A percentile compares a stretch with the other conserved stretches of the same genome.
Conservation (phyloP, 2,113 vertebrate genomes). For the Entelurus aequoreus region DNA sequence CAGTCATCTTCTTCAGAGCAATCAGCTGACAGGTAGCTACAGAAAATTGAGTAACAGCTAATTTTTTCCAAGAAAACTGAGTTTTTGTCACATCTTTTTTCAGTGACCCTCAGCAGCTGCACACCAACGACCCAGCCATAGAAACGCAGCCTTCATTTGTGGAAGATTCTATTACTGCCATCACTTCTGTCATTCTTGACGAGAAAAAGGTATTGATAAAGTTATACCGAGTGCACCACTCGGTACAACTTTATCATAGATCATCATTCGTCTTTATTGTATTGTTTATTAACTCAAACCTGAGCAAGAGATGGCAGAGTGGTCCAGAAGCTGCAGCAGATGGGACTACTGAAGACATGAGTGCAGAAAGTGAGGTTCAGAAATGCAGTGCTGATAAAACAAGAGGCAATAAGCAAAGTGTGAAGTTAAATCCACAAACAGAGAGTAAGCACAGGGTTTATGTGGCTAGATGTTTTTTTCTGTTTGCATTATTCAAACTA, state of each 20-base stretch:
- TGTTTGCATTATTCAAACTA: background rate
- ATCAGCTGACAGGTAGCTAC: slow-evolving; percentile 41
- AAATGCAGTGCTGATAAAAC: slow-evolving; percentile 19
- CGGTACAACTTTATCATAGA: background rate
- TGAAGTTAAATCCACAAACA: slow-evolving; percentile 10
- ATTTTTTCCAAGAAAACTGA: background rate
- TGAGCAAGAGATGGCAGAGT: slow-evolving; percentile 21
- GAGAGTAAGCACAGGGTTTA: slow-evolving; percentile 24
- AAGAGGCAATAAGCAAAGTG: background rate
- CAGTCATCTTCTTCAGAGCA: slow-evolving; percentile 24
- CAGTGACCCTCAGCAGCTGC: slow-evolving; percentile 29
- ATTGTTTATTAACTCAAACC: background rate
- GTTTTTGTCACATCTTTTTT: slow-evolving; percentile 1
- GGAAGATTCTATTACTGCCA: slow-evolving; percentile 17
- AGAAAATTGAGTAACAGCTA: background rate
- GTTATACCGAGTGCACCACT: too few species aligned
- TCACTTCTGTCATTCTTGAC: slow-evolving; percentile 31
- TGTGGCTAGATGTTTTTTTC: background rate
- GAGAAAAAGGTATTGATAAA: slow-evolving; percentile 25
- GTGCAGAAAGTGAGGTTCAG: slow-evolving; percentile 20
- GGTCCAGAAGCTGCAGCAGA: slow-evolving; percentile 16
- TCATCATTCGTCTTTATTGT: too few species aligned
- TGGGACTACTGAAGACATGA: slow-evolving; percentile 17
- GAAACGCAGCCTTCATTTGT: slow-evolving; percentile 10
- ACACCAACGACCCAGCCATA: slow-evolving; percentile 21